Evolutionary conservation across 2,113 vertebrate genomes (phyloP).

Genomic region (Nestor notabilis): DNA sequence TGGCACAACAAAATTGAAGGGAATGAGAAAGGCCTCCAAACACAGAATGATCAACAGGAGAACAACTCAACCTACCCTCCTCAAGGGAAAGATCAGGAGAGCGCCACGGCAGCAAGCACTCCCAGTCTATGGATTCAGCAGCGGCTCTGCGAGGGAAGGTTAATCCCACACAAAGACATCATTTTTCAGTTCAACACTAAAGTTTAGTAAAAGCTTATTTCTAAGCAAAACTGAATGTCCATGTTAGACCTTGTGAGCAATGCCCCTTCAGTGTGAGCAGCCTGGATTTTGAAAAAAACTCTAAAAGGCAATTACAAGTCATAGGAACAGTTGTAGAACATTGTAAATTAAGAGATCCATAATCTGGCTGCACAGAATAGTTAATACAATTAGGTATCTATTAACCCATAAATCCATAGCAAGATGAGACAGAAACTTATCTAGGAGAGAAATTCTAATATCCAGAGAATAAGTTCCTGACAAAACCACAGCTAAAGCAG

Average conservation of each 20-base stretch:
- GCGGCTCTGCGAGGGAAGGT: not conserved
- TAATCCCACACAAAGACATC: conserved; percentile 34
- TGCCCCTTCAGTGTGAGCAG: not conserved
- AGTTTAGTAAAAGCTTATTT: conserved; percentile 38
- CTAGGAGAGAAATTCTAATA: not conserved
- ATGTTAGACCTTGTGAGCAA: not conserved
- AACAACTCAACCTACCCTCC: conserved; percentile 38
- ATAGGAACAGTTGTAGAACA: not conserved
- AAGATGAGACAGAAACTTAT: not conserved
- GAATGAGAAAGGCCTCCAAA: conserved; percentile 40
- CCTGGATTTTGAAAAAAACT: not conserved
- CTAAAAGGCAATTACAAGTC: not conserved
- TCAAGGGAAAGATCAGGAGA: not conserved
- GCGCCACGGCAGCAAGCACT: not conserved
- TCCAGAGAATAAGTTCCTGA: not conserved
- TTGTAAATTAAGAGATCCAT: not conserved
- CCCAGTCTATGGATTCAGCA: not conserved
- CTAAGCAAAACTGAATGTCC: not conserved
- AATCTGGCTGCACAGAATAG: not conserved
- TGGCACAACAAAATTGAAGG: conserved; percentile 9
- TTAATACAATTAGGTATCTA: not conserved
- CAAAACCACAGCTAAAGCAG: not conserved
- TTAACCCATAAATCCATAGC: not conserved
- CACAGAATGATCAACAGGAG: conserved; percentile 55
- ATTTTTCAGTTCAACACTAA: not conserved